phyloP scores from a whole-genome alignment of 2,888 invertebrate genomes.

The Drosophila maculinotata region DNA sequence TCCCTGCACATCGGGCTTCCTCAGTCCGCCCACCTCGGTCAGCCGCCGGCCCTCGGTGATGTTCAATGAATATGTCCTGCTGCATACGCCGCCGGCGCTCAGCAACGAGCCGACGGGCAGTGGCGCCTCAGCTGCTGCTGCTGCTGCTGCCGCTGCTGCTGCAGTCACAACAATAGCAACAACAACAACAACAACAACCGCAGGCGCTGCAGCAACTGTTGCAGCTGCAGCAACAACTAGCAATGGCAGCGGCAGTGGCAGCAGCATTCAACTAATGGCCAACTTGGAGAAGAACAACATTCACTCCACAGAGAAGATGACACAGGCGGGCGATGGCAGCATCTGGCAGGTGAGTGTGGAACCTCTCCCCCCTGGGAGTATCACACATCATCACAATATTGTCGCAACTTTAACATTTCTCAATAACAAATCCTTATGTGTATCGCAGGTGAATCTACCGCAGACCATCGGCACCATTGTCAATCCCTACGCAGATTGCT shows the following conservation, averaged over 20 bases:
- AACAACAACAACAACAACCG: slow-evolving; percentile 6
- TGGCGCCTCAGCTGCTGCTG: slow-evolving; percentile 21
- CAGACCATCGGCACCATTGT: slow-evolving; percentile 85
- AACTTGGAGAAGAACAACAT: slow-evolving; percentile 86
- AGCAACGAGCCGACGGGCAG: slow-evolving; percentile 73
- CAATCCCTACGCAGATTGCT: slow-evolving; percentile 86
- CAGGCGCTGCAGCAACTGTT: neutral
- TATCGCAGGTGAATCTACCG: slow-evolving; percentile 84
- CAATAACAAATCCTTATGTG: no score
- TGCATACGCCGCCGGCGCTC: slow-evolving; percentile 87
- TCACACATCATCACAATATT: no score
- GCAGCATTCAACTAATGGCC: slow-evolving; percentile 5
- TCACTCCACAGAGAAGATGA: slow-evolving; percentile 95
- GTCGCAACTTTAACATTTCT: no score
- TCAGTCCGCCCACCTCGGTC: slow-evolving; percentile 89
- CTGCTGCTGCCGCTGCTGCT: slow-evolving; percentile 19
- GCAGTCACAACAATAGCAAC: slow-evolving; percentile 36
- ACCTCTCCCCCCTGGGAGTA: no score
- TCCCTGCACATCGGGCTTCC: slow-evolving; percentile 88
- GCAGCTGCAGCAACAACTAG: slow-evolving; percentile 25
- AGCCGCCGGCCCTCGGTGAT: slow-evolving; percentile 93
- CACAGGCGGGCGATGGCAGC: slow-evolving; percentile 92
- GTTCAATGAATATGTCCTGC: slow-evolving; percentile 94
- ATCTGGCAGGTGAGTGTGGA: slow-evolving; percentile 87
- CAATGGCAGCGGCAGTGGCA: slow-evolving; percentile 21